These are phyloP conservation scores for Ditula angustiorana DNA, from an alignment of 2,888 invertebrate genomes.

Conservation along the genomic window DNA sequence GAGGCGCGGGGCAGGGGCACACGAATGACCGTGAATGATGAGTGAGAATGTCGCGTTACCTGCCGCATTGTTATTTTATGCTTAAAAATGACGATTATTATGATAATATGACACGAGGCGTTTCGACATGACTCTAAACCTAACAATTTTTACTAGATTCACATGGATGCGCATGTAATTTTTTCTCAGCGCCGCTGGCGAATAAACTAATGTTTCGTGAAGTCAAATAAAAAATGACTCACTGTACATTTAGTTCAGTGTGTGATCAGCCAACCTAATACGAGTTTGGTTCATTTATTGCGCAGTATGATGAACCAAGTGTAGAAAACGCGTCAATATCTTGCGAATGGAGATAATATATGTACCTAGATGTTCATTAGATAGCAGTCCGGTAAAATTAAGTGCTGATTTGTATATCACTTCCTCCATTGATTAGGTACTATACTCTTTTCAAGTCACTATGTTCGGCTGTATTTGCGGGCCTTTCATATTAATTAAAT, in stretches of 20 bases:
- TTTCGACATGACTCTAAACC: constrained; percentile 7
- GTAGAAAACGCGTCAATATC: constrained; percentile 21
- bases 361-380: constrained; percentile 6
- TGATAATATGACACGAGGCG: constrained; percentile 22
- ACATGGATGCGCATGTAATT: constrained; percentile 12
- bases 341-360: constrained; percentile 8
- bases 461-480: too few relatives aligned
- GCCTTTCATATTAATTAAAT: too few relatives aligned
- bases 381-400: background rate
- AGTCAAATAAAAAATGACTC: constrained; percentile 21
- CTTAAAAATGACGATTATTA: constrained; percentile 46
- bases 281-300: constrained; percentile 25
- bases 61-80: constrained; percentile 55
- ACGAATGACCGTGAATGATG: constrained; percentile 77
- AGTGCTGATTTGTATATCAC: background rate
- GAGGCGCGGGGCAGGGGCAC: constrained; percentile 58
- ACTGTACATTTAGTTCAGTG: constrained; percentile 10
- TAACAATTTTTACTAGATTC: background rate
- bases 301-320: constrained; percentile 25
- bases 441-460: background rate
- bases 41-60: constrained; percentile 56
- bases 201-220: constrained; percentile 9
- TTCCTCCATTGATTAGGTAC: background rate
- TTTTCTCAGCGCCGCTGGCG: constrained; percentile 6
- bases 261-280: constrained; percentile 30